Percentiles rank a stretch among this genome's conserved stretches.
Evolutionary conservation across 2,113 vertebrate genomes (phyloP).

Genomic region (Danio rerio): GRCz12tu NC_133191.1:1623001-1623500

Average conservation of each 20-base stretch:
- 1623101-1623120: slow-evolving; percentile 94
- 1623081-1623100: slow-evolving; percentile 86
- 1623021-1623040: slow-evolving; percentile 94
- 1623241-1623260: slow-evolving; percentile 89
- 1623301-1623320: too few species aligned
- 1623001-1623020: too few species aligned
- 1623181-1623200: slow-evolving; percentile 91
- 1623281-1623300: too few species aligned
- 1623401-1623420: too few species aligned
- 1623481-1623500: too few species aligned
- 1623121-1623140: slow-evolving; percentile 96
- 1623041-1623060: slow-evolving; percentile 93
- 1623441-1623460: too few species aligned
- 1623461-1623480: too few species aligned
- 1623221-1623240: slow-evolving; percentile 93
- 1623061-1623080: slow-evolving; percentile 96
- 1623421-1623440: too few species aligned
- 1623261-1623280: slow-evolving; percentile 1
- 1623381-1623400: too few species aligned
- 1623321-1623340: too few species aligned
- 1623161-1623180: slow-evolving; percentile 91
- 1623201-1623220: slow-evolving; percentile 98
- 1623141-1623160: slow-evolving; percentile 92
- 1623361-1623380: too few species aligned
- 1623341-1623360: too few species aligned